Conservation (phyloP, 2,797 vertebrate species). For the Cynopterus sphinx region DNA sequence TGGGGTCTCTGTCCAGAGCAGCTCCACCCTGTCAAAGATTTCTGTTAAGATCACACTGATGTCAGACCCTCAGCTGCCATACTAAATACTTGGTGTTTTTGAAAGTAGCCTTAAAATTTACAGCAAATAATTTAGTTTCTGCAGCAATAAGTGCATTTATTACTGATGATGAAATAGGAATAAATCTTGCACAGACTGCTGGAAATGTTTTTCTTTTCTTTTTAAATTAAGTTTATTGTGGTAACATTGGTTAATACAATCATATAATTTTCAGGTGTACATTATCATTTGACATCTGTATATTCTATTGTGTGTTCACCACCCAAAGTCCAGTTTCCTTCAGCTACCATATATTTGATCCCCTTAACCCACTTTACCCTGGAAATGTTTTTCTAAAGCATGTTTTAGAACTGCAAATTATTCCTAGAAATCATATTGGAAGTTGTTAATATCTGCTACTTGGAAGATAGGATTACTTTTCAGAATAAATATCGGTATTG, state of each 20-base stretch:
- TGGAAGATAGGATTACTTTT: slow-evolving; percentile 31
- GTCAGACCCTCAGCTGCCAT: slow-evolving; percentile 94
- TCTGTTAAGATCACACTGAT: slow-evolving; percentile 97
- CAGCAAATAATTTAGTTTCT: slow-evolving; percentile 98
- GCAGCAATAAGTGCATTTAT: slow-evolving; percentile 96
- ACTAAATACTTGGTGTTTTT: slow-evolving; percentile 96
- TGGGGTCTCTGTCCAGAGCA: background rate
- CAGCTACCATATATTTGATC: too few relatives aligned
- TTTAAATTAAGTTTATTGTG: too few relatives aligned
- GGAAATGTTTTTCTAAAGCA: slow-evolving; percentile 98
- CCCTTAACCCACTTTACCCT: slow-evolving; percentile 62
- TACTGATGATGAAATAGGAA: slow-evolving; percentile 97
- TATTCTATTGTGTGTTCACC: too few relatives aligned
- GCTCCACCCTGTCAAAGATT: slow-evolving; percentile 88
- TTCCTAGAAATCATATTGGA: slow-evolving; percentile 96
- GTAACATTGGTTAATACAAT: too few relatives aligned
- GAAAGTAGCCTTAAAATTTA: slow-evolving; percentile 97
- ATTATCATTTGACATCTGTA: too few relatives aligned
- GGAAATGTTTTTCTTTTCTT: slow-evolving; percentile 93
- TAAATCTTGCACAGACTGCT: slow-evolving; percentile 96
- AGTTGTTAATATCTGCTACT: slow-evolving; percentile 72
- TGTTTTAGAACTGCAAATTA: slow-evolving; percentile 95
- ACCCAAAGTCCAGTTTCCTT: too few relatives aligned
- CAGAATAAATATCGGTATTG: slow-evolving; percentile 60
- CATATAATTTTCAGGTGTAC: too few relatives aligned